Evolutionary conservation across 2,113 vertebrate genomes (phyloP), one percentile per base, ranked within the genome.

Genomic region (Antennarius striatus): DNA sequence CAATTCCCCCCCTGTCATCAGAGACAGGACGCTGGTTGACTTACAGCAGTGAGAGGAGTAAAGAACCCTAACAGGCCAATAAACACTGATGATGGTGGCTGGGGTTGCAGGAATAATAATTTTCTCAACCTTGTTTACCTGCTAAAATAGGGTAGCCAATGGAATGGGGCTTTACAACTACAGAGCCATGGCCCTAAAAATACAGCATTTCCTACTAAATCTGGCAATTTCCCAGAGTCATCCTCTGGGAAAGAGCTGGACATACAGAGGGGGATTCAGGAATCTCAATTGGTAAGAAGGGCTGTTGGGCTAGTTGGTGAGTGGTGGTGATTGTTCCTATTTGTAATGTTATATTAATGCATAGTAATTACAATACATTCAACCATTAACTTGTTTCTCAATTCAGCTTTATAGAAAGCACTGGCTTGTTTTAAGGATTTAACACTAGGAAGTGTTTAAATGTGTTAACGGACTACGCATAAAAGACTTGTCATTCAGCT

Each of bases 1-100:
- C 89, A 90, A 91, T 87, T 86, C 85, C 86, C 83, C 75, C 79
- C 84, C 87, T 84, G 85, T 89, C 89, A 87, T 85, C 84, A 75
- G 84, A 80, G 82, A 89, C 88, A 83, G 81, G 83, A 91, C 75
- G 74, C 77, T 71, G 79, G 85, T 81, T 85, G 84, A 90, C 71
- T 89, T 88, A 90, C 83, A 88, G 82, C 74, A n/a, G 69, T 63
- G 72, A 71, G 52, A 68, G 60, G 77, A 78, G 79, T 75, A 60
- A 80, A 81, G 79, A 73, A 82, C 67, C 68, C 74, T 83, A 91
- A 88, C 84, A 83, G 87, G 71, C 79, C 83, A 90, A 91, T 91
- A 89, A 91, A 89, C 86, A 86, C 15, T 80, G 75, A 87, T 81
- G 82, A 83, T 79, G 68, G 52, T 75, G 83, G 71, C 80, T 53